These are phyloP conservation scores for Sphaerophoria rueppellii DNA, from an alignment of 2,888 invertebrate species.

Conservation along the genomic window DNA sequence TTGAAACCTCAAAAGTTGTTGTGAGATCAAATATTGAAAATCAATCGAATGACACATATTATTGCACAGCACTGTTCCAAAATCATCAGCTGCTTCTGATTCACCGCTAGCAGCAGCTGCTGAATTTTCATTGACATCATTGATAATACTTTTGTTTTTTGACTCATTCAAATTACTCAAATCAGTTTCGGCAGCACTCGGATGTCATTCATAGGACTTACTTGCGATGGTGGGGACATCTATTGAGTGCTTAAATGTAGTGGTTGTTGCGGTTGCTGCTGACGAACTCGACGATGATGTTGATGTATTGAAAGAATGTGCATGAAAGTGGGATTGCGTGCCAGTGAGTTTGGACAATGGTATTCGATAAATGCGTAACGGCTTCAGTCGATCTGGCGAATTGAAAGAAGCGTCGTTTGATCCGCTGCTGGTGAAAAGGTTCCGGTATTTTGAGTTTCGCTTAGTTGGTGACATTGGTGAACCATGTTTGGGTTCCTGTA, in stretches of 20 bases:
- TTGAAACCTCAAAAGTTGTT: slow-evolving; percentile 74
- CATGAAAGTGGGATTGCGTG: slow-evolving; percentile 78
- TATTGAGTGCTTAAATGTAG: slow-evolving; percentile 64
- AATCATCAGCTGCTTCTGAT: slow-evolving; percentile 17
- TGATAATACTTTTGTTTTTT: slow-evolving; percentile 30
- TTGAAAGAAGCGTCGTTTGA: slow-evolving; percentile 63
- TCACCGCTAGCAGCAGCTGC: background rate
- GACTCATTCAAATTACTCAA: slow-evolving; percentile 42
- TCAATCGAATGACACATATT: slow-evolving; percentile 70
- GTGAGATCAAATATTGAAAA: slow-evolving; percentile 72
- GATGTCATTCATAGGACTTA: slow-evolving; percentile 64
- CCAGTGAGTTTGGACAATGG: slow-evolving; percentile 78
- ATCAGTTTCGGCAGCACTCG: slow-evolving; percentile 28
- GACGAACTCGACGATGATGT: slow-evolving; percentile 63
- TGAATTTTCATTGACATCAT: slow-evolving; percentile 16
- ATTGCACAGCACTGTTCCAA: slow-evolving; percentile 56
- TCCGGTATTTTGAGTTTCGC: slow-evolving; percentile 77
- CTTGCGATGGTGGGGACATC: slow-evolving; percentile 52
- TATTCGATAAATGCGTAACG: slow-evolving; percentile 78
- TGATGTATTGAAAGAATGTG: slow-evolving; percentile 75
- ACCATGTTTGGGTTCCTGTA: slow-evolving; percentile 60
- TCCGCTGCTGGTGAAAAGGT: slow-evolving; percentile 73
- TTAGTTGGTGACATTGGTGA: slow-evolving; percentile 78
- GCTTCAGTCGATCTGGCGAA: slow-evolving; percentile 77
- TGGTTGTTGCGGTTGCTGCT: slow-evolving; percentile 58